Base-by-base conservation (phyloP, 35 echinoderm and acorn worm species). In the Heliocidaris tuberculata region DNA sequence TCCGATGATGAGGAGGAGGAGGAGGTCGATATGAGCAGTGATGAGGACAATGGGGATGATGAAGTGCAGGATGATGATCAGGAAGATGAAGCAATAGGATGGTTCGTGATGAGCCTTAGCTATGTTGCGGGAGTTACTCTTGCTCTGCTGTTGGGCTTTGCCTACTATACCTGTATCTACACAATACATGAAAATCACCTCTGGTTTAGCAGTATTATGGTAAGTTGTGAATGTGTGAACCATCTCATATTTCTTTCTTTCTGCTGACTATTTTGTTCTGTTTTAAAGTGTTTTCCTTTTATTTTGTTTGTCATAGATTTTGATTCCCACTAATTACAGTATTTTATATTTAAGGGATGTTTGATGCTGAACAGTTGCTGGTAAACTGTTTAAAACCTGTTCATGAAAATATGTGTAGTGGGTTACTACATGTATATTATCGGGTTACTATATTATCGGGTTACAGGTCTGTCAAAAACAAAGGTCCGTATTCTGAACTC, bases 171-270 rank as follows among this genome's bases (percentile, higher is more conserved):
- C 60, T 95, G 95, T 48, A 86, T 97, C 47, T 86, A 85, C 94
- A 95, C 94, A 31, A 17, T 95, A 48, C 96, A 96, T 95, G 96
- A 96, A 85, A 96, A 96, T 86, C 31, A 94, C 19, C 90, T 96
- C 29, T 96, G 96, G 96, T 96, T 96, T 92, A 94, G 94, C 30
- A 96, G 65, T 19, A 96, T 96, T 21, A 93, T 95, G 96, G 96
- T 96, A 92, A 95, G 96, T 96, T 19, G 15, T 42, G 35, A 1
- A 42, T 42, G 35, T 42, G 35, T 42, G 35, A 42, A 48, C 35
- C 30, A 47, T 93, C 29, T 90, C 48, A 50, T 94, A 4, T 70
- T 65, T 6, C n/a, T 78, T 78, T 7, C 27, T 2, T 9, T 56
- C 52, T 2, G 15, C 52, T 15, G 11, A 10, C 52, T 12, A 56